These are phyloP conservation scores for Ormia ochracea DNA, from an alignment of 2,888 invertebrate genomes.

Conservation along the genomic window DNA sequence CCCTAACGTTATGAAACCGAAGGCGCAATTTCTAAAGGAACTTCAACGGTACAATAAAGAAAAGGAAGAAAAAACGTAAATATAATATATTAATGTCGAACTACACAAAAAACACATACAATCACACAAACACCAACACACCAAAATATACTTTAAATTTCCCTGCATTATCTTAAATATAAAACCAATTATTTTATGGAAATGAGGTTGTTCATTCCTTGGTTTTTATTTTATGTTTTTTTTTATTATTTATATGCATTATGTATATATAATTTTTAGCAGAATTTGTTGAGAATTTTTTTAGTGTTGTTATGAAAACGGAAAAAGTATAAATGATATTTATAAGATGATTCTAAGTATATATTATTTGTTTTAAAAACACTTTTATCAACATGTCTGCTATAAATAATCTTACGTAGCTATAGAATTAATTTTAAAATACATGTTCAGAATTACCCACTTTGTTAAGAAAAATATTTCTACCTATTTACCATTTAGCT, in stretches of 20 bases:
- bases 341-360: constrained; percentile 10
- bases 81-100: constrained; percentile 9
- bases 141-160: constrained; percentile 29
- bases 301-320: constrained; percentile 35
- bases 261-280: not conserved
- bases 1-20: constrained; percentile 94
- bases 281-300: constrained; percentile 5
- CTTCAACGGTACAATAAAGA: constrained; percentile 93
- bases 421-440: constrained; percentile 1
- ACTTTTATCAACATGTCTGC: not conserved
- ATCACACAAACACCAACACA: constrained; percentile 21
- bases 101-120: no score
- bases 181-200: not conserved
- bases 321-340: constrained; percentile 5
- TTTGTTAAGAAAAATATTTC: not conserved
- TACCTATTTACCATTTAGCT: no score
- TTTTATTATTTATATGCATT: no score
- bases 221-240: not conserved
- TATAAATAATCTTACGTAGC: not conserved
- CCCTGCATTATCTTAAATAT: not conserved
- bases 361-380: constrained; percentile 2
- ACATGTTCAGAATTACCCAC: not conserved
- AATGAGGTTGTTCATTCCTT: constrained; percentile 33
- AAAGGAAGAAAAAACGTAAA: constrained; percentile 92
- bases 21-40: constrained; percentile 92